phyloP scores from a whole-genome alignment of 2,888 invertebrate genomes.

The Therioaphis trifolii region DNA sequence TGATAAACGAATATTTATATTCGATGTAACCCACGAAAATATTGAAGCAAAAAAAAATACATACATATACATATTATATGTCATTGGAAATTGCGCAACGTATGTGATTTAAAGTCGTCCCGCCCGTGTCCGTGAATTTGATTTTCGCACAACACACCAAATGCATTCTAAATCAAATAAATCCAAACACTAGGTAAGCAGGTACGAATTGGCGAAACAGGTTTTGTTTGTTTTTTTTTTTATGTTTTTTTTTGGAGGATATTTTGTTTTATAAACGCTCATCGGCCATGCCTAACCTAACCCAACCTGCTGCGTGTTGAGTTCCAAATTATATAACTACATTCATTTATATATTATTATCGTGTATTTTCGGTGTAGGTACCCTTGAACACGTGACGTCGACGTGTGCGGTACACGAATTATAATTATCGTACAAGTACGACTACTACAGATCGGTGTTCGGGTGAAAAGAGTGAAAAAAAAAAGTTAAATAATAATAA shows the following conservation, averaged over 20 bases:
- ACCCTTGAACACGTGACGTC: neutral
- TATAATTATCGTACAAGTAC: too few relatives aligned
- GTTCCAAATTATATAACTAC: neutral
- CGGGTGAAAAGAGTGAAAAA: too few relatives aligned
- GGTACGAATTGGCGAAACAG: neutral
- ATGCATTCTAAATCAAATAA: neutral
- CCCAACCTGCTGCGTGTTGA: neutral
- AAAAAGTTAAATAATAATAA: too few relatives aligned
- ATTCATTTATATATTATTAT: too few relatives aligned
- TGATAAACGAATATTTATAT: conserved; percentile 2
- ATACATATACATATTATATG: neutral
- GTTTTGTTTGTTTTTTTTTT: too few relatives aligned
- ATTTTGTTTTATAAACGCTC: neutral
- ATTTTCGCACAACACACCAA: neutral
- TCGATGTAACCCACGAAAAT: conserved; percentile 9
- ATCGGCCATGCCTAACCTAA: conserved; percentile 8
- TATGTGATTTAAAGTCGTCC: neutral
- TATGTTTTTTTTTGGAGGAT: conserved; percentile 31
- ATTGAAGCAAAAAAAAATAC: neutral
- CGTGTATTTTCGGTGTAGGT: too few relatives aligned
- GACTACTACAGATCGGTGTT: too few relatives aligned
- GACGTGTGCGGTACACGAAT: neutral
- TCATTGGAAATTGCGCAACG: conserved; percentile 14
- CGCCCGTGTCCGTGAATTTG: neutral
- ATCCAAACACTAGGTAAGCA: too few relatives aligned